These are phyloP conservation scores for Chrysolina americana DNA, from an alignment of 2,888 invertebrate species.

Conservation along the genomic window DNA sequence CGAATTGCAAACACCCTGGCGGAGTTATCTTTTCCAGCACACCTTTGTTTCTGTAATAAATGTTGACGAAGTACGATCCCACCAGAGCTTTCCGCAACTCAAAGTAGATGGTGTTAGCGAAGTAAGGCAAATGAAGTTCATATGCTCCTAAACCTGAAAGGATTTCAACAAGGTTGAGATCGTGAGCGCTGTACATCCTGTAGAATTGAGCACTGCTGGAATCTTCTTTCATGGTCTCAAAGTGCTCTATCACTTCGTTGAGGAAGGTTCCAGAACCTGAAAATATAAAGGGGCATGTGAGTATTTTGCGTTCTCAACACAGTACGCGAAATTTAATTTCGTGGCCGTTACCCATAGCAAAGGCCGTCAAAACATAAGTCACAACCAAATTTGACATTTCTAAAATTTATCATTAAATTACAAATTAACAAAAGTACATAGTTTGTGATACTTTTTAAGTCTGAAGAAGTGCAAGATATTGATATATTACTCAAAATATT, in stretches of 20 bases:
- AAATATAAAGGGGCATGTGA: background rate
- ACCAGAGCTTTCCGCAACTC: conserved; percentile 73
- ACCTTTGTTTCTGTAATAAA: conserved; percentile 40
- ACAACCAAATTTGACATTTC: too few species aligned
- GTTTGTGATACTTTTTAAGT: too few species aligned
- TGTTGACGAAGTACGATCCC: conserved; percentile 30
- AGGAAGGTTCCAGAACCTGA: conserved; percentile 35
- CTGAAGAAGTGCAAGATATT: too few species aligned
- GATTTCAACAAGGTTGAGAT: conserved; percentile 80
- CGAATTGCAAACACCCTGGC: conserved; percentile 26
- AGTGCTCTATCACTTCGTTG: conserved; percentile 32
- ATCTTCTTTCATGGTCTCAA: conserved; percentile 27
- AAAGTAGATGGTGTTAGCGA: conserved; percentile 77
- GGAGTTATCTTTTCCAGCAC: too few species aligned
- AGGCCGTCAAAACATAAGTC: too few species aligned
- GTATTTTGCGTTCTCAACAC: too few species aligned
- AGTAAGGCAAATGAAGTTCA: conserved; percentile 76
- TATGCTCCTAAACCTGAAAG: conserved; percentile 79
- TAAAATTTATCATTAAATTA: too few species aligned
- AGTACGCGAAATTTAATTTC: too few species aligned
- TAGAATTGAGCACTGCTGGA: conserved; percentile 69
- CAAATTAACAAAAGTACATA: too few species aligned
- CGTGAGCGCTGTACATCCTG: conserved; percentile 83
- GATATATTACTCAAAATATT: too few species aligned
- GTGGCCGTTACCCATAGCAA: too few species aligned